phyloP scores from a whole-genome alignment of 1,140 invertebrate genomes.

The Drosophila watanabei region DNA sequence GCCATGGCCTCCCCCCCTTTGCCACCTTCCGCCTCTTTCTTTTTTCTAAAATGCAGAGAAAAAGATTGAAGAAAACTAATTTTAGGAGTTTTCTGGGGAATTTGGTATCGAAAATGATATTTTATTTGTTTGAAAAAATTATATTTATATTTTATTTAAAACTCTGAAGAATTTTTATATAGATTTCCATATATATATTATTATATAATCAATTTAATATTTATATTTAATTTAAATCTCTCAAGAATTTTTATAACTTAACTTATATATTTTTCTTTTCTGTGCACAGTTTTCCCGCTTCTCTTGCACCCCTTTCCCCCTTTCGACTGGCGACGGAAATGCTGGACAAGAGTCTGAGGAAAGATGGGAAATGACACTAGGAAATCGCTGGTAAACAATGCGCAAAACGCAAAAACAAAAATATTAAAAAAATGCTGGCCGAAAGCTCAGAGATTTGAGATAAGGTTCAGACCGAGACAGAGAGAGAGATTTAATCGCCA shows the following conservation, averaged over 20 bases:
- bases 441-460: slow-evolving; percentile 44
- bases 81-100: neutral
- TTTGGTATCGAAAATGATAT: too few species aligned
- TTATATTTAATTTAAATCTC: too few species aligned
- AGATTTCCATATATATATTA: too few species aligned
- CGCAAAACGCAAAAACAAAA: slow-evolving; percentile 42
- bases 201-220: too few species aligned
- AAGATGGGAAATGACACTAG: slow-evolving; percentile 78
- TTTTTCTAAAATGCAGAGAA: neutral
- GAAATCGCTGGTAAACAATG: slow-evolving; percentile 82
- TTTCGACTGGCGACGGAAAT: slow-evolving; percentile 31
- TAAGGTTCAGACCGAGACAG: slow-evolving; percentile 30
- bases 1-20: slow-evolving; percentile 32
- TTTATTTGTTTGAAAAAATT: neutral
- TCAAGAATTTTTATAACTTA: too few species aligned
- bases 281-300: neutral
- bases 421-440: slow-evolving; percentile 35
- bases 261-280: neutral
- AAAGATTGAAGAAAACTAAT: neutral
- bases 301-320: neutral
- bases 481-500: slow-evolving; percentile 60
- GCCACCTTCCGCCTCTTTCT: neutral
- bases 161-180: neutral
- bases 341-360: slow-evolving; percentile 31
- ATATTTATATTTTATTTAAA: neutral